Percentiles rank a stretch among this genome's conserved stretches.
These are phyloP conservation scores for Ondatra zibethicus DNA, from an alignment of 2,113 vertebrate genomes.

Conservation along the genomic window DNA sequence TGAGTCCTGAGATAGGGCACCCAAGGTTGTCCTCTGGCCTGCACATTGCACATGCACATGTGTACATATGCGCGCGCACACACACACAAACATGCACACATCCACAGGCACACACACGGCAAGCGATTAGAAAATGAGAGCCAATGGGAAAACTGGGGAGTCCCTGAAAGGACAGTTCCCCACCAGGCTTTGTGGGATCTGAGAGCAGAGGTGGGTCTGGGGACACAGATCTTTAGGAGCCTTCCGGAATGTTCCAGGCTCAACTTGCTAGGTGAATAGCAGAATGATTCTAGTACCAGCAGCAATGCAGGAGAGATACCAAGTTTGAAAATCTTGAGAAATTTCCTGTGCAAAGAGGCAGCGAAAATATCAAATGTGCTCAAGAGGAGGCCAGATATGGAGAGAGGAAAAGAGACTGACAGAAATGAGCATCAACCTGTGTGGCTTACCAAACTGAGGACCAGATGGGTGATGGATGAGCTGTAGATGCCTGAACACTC, in stretches of 20 bases:
- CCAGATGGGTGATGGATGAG: not conserved
- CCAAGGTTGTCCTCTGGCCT: no score
- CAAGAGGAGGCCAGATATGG: not conserved
- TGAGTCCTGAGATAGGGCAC: no score
- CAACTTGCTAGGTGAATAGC: not conserved
- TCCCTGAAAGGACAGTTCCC: not conserved
- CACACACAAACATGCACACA: no score
- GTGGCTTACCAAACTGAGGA: not conserved
- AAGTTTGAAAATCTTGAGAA: not conserved
- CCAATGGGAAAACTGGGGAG: no score
- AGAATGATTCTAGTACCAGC: not conserved
- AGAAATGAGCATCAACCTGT: not conserved
- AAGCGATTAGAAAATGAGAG: no score
- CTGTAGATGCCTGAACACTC: not conserved
- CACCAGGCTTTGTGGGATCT: not conserved
- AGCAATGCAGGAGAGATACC: not conserved
- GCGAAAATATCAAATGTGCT: not conserved
- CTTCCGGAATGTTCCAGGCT: not conserved
- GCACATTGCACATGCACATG: no score
- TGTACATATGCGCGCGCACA: no score
- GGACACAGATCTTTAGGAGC: not conserved
- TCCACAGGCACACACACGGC: no score
- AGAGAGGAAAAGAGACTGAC: no score
- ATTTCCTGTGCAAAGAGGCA: not conserved
- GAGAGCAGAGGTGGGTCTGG: not conserved